Conservation (phyloP, 2,797 vertebrate genomes). For the Acanthopagrus latus region DNA sequence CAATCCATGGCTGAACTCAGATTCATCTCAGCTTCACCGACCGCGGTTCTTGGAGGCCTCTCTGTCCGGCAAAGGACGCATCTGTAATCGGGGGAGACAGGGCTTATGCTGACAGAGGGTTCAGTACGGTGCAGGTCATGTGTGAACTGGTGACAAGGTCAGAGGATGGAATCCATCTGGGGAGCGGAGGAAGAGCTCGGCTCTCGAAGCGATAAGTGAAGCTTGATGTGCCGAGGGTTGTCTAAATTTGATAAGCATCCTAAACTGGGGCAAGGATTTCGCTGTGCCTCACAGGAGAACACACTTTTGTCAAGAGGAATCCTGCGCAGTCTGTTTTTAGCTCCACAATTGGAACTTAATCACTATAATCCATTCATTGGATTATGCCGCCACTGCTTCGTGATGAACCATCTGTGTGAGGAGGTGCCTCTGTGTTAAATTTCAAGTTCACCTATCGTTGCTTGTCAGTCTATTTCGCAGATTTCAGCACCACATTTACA, state of each 20-base stretch:
- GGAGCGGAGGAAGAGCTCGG: not conserved
- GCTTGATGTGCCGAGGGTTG: constrained; percentile 42
- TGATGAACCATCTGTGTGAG: constrained; percentile 71
- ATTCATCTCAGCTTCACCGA: constrained; percentile 34
- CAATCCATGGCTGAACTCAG: constrained; percentile 52
- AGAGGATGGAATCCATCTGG: constrained; percentile 39
- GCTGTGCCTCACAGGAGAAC: constrained; percentile 63
- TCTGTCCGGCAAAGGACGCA: constrained; percentile 54
- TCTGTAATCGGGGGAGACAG: constrained; percentile 34
- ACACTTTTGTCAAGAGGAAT: constrained; percentile 74
- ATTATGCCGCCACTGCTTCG: constrained; percentile 65
- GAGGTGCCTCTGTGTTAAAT: constrained; percentile 62
- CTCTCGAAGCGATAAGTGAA: constrained; percentile 45
- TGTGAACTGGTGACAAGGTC: constrained; percentile 63
- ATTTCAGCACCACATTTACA: not conserved
- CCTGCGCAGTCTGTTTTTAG: constrained; percentile 74
- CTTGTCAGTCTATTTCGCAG: constrained; percentile 19
- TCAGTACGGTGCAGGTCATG: constrained; percentile 53
- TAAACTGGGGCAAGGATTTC: constrained; percentile 66
- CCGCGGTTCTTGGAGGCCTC: constrained; percentile 10
- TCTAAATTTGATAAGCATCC: constrained; percentile 61
- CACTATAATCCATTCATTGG: constrained; percentile 77
- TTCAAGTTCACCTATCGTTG: constrained; percentile 59
- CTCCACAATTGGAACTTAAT: constrained; percentile 78
- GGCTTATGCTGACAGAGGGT: constrained; percentile 45